A percentile compares a stretch with the other conserved stretches of the same genome.
Evolutionary conservation across 2,888 invertebrate species (phyloP).

Genomic region (Catonia carolina): DNA sequence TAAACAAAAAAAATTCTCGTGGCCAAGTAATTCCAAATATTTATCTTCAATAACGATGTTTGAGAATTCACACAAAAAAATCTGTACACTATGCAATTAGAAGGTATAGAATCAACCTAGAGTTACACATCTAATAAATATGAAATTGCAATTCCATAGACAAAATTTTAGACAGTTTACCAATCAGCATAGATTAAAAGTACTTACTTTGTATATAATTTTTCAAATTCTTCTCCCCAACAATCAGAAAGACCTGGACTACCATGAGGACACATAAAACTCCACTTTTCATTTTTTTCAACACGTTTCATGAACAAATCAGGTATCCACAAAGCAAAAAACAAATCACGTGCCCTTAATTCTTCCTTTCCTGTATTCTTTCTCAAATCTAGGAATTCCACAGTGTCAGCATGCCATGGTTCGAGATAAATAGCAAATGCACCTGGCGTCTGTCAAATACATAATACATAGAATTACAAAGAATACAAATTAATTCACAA

Average conservation of each 20-base stretch:
- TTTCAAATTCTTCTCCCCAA: constrained; percentile 93
- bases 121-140: too few relatives aligned
- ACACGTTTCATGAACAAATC: constrained; percentile 97
- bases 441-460: constrained; percentile 64
- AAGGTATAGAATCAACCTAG: too few relatives aligned
- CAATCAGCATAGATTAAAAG: too few relatives aligned
- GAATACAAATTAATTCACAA: too few relatives aligned
- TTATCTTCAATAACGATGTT: too few relatives aligned
- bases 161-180: too few relatives aligned
- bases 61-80: too few relatives aligned
- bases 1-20: too few relatives aligned
- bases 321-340: constrained; percentile 96
- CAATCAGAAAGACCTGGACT: constrained; percentile 84
- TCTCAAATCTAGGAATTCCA: constrained; percentile 88
- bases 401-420: constrained; percentile 98
- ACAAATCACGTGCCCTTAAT: constrained; percentile 86
- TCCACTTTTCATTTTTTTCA: constrained; percentile 78
- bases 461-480: neutral
- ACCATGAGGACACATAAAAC: constrained; percentile 93
- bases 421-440: constrained; percentile 97
- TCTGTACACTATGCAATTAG: too few relatives aligned
- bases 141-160: too few relatives aligned
- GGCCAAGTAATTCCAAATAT: too few relatives aligned
- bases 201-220: constrained; percentile 64
- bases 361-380: constrained; percentile 97